A percentile compares a stretch with the other conserved stretches of the same genome.
Conservation (phyloP, 1,140 invertebrate species). For the Nautilus pompilius region DNA sequence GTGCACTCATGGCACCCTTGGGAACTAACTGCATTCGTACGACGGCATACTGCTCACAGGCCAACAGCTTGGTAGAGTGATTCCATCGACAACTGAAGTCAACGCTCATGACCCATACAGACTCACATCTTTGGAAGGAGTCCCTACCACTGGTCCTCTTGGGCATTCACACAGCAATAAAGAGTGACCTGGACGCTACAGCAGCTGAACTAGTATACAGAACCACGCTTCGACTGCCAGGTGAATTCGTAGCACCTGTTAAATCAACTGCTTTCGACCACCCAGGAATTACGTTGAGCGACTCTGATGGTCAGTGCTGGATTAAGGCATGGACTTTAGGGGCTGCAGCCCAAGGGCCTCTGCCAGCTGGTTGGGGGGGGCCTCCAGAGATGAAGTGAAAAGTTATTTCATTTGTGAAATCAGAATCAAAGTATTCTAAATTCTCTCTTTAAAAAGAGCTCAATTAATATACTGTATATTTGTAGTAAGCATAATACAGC, state of each 20-base stretch:
- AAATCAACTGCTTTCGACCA: no score
- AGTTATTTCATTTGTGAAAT: no score
- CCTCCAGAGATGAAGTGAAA: no score
- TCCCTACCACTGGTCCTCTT: slow-evolving; percentile 8
- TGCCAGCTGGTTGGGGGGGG: no score
- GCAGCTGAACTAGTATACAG: slow-evolving; percentile 12
- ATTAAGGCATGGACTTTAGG: no score
- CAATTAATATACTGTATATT: no score
- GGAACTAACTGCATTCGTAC: not conserved
- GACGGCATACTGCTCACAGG: slow-evolving; percentile 11
- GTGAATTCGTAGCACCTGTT: not conserved
- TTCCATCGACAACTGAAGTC: slow-evolving; percentile 13
- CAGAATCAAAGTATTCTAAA: no score
- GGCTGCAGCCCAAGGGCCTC: no score
- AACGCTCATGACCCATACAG: slow-evolving; percentile 3
- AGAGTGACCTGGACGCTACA: slow-evolving; percentile 7
- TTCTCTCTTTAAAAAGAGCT: no score
- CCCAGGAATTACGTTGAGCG: no score
- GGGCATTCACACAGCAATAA: slow-evolving; percentile 2
- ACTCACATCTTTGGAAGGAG: not conserved
- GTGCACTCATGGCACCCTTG: not conserved
- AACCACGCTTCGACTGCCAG: slow-evolving; percentile 1
- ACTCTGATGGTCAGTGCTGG: no score
- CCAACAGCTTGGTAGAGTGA: slow-evolving; percentile 11
- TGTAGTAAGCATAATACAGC: no score